Evolutionary conservation across 2,888 invertebrate genomes (phyloP), one percentile per base, ranked within the genome.

Genomic region (Acronicta alni): DNA sequence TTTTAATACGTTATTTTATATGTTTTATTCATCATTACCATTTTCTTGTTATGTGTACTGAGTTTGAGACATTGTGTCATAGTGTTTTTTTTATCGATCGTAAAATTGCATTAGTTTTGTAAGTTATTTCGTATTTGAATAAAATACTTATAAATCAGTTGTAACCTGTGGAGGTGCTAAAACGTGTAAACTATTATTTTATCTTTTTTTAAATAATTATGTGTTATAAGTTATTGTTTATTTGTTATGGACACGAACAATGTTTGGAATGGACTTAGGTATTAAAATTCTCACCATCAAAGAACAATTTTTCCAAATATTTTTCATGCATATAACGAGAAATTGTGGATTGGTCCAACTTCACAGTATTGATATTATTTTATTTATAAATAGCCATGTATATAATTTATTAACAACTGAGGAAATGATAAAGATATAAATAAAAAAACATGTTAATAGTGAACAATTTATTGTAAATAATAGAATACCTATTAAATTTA

Each of bases 381-480:
- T 89, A 92, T 92, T 92, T 93, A 93, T 93, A 92, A 92, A 92
- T 92, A 93, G 90, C 89, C 88, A 85, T 94, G 93, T 94, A 94
- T 87, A 94, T 94, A 93, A 91, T 92, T 93, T 93, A 94, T 93
- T 93, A 92, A 92, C 92, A 92, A 92, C 87, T 85, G 89, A 93
- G 87, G 91, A 86, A 92, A 90, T 88, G 86, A 89, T 84, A 83
- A 88, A 84, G 88, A 88, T 90, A 90, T 91, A 75, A 77, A 93
- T 92, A 93, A 93, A 92, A n/a, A 92, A 92, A 92, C 89, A 91
- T 94, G 93, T 94, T 94, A 92, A 92, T 94, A 94, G 93, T 88
- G 90, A 93, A 93, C 93, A 93, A 93, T 93, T 93, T 92, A 92
- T 91, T 94, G 94, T 94, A 94, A 92, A 94, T 94, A 93, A 93